Base-by-base conservation (phyloP, 2,113 vertebrate species). In the Panthera uncia region DNA sequence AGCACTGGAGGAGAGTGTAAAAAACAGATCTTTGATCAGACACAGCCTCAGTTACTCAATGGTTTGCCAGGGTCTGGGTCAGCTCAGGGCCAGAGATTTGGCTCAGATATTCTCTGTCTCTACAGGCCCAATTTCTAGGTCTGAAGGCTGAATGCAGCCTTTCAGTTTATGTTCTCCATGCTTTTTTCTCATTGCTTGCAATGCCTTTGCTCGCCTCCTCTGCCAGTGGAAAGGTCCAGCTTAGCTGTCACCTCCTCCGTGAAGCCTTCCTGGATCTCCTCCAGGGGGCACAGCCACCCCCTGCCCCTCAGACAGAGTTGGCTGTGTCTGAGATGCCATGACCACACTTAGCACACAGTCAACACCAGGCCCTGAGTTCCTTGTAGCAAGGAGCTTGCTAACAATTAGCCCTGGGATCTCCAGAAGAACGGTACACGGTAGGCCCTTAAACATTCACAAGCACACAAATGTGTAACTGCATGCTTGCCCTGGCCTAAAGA, bases 401-500 rank as follows among this genome's bases (percentile, higher is more conserved):
- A 48, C 25, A 23, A 23, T 12, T 45, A 45, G 4, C 4, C 6
- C 7, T 25, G 45, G 23, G 19, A 6, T 25, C 45, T 63, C 80
- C 36, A n/a, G n/a, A 8, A 65, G 84, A 31, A 73, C n/a, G 2
- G 1, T 0, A 19, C 31, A 66, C 9, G 88, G 79, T 95, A 63
- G 95, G 76, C 48, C 36, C 65, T 65, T 36, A 66, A 29, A n/a
- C 55, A 31, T 65, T 87, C 81, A 65, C 36, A 74, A 55, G 55
- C 6, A 3, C 18, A 65, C n/a, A 41, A 38, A 9, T 41, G 83
- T 88, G 33, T 33, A 31, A 48, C 19, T 38, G 65, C 89, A 90
- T 65, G 95, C 96, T 98, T 98, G 96, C 95, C 97, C 88, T 94
- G 84, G 92, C 97, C 97, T 98, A 97, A 98, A 98, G 96, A 98